Conservation (phyloP, 2,888 invertebrate genomes). For the Nowickia ferox region DNA sequence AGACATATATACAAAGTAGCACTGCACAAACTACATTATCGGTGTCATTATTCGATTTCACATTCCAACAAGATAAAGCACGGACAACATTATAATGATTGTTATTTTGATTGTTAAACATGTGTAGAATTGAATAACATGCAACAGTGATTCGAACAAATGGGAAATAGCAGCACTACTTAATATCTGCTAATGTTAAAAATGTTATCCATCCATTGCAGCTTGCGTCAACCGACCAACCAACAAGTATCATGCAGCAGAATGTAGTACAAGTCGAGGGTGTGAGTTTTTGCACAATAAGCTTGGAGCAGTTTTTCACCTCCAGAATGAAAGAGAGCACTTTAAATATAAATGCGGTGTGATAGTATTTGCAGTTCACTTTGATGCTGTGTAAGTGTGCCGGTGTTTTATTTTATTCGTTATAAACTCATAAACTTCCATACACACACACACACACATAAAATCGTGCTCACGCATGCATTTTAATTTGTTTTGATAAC, state of each 20-base stretch:
- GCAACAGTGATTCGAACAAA: constrained; percentile 8
- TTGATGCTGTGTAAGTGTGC: constrained; percentile 3
- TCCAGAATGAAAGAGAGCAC: not conserved
- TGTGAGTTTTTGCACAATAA: constrained; percentile 6
- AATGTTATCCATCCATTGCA: not conserved
- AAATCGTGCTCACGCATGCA: constrained; percentile 33
- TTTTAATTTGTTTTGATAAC: constrained; percentile 63
- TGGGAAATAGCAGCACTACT: constrained; percentile 13
- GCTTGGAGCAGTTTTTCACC: not conserved
- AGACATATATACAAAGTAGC: not conserved
- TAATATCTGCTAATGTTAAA: constrained; percentile 36
- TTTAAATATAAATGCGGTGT: constrained; percentile 21
- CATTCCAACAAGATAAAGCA: constrained; percentile 7
- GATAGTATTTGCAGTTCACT: constrained; percentile 19
- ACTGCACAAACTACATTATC: constrained; percentile 23
- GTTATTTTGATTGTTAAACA: constrained; percentile 58
- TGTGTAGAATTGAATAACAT: constrained; percentile 31
- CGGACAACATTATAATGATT: constrained; percentile 36
- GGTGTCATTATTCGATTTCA: constrained; percentile 7
- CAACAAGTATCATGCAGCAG: constrained; percentile 43
- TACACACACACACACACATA: not conserved
- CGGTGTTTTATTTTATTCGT: constrained; percentile 7
- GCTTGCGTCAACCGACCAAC: constrained; percentile 2
- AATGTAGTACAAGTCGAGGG: constrained; percentile 39
- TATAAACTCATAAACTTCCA: not conserved